phyloP scores from a whole-genome alignment of 1,140 invertebrate genomes.

The Leptinotarsa undecemlineata region DNA sequence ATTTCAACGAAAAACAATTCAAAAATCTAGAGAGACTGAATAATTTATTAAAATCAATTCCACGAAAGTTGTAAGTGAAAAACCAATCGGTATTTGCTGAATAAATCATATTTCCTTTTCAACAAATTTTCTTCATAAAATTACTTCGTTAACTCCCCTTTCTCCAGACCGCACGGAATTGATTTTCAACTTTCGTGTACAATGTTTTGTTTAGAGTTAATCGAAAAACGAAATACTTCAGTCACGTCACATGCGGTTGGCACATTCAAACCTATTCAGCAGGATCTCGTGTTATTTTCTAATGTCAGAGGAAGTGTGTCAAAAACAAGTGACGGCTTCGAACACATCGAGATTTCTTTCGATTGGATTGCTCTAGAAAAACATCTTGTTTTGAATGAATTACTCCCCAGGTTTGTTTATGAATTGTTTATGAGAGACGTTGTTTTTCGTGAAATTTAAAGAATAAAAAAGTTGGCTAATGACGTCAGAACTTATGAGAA shows the following conservation, averaged over 20 bases:
- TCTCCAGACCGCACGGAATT: not conserved
- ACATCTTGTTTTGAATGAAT: not conserved
- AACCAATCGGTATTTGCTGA: no score
- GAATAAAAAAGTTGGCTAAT: no score
- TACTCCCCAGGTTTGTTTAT: not conserved
- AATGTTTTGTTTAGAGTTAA: slow-evolving; percentile 10
- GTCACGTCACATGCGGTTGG: slow-evolving; percentile 13
- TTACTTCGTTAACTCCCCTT: not conserved
- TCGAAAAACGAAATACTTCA: slow-evolving; percentile 11
- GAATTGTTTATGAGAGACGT: no score
- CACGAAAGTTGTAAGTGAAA: no score
- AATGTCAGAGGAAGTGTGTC: slow-evolving; percentile 18
- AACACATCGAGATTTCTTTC: slow-evolving; percentile 1
- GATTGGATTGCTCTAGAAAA: not conserved
- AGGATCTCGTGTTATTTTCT: slow-evolving; percentile 18
- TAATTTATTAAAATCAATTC: no score
- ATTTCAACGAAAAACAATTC: no score
- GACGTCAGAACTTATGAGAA: no score
- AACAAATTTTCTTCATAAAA: not conserved
- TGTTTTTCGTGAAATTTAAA: no score
- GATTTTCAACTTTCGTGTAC: slow-evolving; percentile 18
- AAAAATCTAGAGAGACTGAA: no score
- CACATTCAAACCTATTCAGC: slow-evolving; percentile 1
- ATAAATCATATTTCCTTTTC: no score
- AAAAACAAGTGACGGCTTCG: slow-evolving; percentile 24